Percentiles rank a stretch among this genome's conserved stretches.
phyloP scores from a whole-genome alignment of 2,888 invertebrate genomes.

The Tetranychus piercei region DNA sequence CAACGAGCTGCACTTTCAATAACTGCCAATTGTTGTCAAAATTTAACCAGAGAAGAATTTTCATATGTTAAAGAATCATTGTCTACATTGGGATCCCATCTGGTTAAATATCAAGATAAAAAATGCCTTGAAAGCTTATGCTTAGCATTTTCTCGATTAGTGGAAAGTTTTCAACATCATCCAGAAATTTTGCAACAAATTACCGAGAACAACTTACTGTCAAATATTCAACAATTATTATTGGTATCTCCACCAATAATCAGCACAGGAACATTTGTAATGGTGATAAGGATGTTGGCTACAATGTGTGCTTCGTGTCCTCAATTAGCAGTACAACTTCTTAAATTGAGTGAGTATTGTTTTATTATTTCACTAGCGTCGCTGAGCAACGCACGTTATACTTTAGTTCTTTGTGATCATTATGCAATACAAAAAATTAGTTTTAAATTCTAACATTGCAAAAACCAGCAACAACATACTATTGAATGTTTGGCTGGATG shows the following conservation, averaged over 20 bases:
- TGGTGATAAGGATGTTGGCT: conserved; percentile 84
- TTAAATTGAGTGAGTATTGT: conserved; percentile 51
- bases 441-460: too few relatives aligned
- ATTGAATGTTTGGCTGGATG: too few relatives aligned
- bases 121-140: conserved; percentile 95
- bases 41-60: conserved; percentile 80
- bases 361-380: background rate
- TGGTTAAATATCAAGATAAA: conserved; percentile 56
- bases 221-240: conserved; percentile 69
- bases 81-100: conserved; percentile 53
- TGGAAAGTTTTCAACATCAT: conserved; percentile 87
- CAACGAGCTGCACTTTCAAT: conserved; percentile 89
- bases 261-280: conserved; percentile 84
- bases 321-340: conserved; percentile 68
- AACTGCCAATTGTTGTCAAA: conserved; percentile 93
- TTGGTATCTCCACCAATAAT: conserved; percentile 65
- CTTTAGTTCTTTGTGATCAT: too few relatives aligned
- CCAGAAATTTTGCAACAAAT: conserved; percentile 77
- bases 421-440: too few relatives aligned
- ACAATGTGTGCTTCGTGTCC: conserved; percentile 90
- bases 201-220: conserved; percentile 69
- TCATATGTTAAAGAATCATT: conserved; percentile 73
- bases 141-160: conserved; percentile 80
- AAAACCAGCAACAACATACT: too few relatives aligned
- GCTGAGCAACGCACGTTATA: too few relatives aligned